Conservation (phyloP, 2,797 vertebrate genomes). For the Chrysocyon brachyurus region DNA sequence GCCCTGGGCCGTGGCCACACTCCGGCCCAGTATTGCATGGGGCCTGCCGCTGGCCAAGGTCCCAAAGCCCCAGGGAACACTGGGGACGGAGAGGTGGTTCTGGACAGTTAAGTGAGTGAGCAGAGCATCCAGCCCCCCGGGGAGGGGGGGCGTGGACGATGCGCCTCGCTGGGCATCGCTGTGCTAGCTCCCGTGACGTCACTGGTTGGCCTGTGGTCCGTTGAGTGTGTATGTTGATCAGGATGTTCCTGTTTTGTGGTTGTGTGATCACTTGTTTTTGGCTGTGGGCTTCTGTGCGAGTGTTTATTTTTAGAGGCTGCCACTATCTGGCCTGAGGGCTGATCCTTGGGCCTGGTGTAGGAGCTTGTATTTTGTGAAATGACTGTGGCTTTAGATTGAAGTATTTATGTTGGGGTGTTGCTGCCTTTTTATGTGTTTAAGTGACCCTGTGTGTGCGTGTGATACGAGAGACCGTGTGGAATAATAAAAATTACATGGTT, state of each 20-base stretch:
- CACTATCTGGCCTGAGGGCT: constrained; percentile 69
- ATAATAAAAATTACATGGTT: background rate
- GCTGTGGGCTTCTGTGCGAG: constrained; percentile 68
- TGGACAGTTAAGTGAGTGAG: background rate
- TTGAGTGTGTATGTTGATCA: constrained; percentile 46
- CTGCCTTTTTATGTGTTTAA: constrained; percentile 60
- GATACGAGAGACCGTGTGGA: background rate
- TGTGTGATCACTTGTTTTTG: constrained; percentile 73
- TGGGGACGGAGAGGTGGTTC: background rate
- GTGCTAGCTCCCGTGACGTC: background rate
- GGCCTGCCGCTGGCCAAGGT: background rate
- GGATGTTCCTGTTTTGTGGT: constrained; percentile 75
- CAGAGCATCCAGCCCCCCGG: background rate
- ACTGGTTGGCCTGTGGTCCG: constrained; percentile 34
- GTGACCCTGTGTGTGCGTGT: background rate
- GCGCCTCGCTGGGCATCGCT: background rate
- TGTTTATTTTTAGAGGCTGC: constrained; percentile 78
- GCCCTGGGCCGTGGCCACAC: background rate
- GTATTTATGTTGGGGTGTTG: constrained; percentile 67
- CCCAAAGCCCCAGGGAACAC: background rate
- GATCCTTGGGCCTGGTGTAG: background rate
- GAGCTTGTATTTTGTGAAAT: constrained; percentile 67
- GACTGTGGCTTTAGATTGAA: constrained; percentile 71
- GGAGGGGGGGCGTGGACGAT: accelerated
- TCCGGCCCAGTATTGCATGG: background rate